phyloP scores from a whole-genome alignment of 2,113 vertebrate species.

The Promerops cafer region DNA sequence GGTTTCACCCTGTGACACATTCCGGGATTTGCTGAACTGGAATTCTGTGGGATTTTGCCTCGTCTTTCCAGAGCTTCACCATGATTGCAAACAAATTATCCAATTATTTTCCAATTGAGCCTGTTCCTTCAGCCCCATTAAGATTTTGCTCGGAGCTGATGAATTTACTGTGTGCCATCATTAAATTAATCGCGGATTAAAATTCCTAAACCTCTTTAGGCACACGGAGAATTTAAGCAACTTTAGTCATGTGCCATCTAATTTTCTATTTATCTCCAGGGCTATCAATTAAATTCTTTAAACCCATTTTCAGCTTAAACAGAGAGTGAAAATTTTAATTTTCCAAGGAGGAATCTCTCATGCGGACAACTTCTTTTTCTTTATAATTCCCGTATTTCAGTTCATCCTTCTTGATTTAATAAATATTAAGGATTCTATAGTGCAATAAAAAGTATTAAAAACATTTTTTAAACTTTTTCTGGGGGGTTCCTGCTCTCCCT shows the following conservation, averaged over 20 bases:
- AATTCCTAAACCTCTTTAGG: background rate
- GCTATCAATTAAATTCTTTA: too few species aligned
- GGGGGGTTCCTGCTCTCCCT: background rate
- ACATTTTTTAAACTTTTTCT: background rate
- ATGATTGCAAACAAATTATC: background rate
- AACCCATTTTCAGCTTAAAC: background rate
- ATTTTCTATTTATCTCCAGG: background rate
- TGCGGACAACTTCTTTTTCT: accelerated
- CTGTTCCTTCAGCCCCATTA: background rate
- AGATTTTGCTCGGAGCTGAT: background rate
- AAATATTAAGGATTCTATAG: accelerated
- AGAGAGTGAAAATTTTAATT: background rate
- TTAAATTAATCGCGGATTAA: background rate
- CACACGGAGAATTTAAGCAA: accelerated
- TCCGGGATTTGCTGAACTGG: background rate
- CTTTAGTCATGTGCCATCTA: background rate
- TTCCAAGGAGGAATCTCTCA: background rate
- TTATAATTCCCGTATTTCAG: background rate
- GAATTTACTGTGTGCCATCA: background rate
- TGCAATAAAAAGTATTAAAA: background rate
- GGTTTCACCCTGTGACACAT: background rate
- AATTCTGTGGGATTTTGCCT: background rate
- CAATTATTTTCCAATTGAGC: background rate
- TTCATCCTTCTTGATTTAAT: background rate
- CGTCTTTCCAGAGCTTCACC: accelerated